These are phyloP conservation scores for Sesamia inferens DNA, from an alignment of 2,888 invertebrate species.

Conservation along the genomic window DNA sequence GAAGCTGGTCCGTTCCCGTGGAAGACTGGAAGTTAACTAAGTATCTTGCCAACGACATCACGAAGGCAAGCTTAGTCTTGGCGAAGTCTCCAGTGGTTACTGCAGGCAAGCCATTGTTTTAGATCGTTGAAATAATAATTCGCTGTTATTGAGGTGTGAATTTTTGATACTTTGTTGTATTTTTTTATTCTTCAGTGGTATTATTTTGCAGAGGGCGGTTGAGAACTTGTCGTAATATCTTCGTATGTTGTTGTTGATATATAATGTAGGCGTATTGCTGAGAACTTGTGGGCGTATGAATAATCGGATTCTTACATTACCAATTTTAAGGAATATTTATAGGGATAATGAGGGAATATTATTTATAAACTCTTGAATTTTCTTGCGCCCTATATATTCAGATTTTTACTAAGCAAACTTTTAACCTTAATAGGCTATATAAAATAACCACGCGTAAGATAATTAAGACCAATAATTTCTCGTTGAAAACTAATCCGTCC, in stretches of 20 bases:
- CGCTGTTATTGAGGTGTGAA: conserved; percentile 54
- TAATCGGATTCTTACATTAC: neutral
- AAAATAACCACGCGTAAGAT: conserved; percentile 11
- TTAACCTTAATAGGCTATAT: conserved; percentile 17
- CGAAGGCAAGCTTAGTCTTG: conserved; percentile 64
- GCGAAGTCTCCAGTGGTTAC: conserved; percentile 59
- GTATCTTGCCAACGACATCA: conserved; percentile 68
- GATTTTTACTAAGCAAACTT: neutral
- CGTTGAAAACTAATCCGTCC: conserved; percentile 44
- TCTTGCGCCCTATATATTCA: neutral
- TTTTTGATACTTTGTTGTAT: conserved; percentile 42
- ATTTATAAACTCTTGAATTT: conserved; percentile 8
- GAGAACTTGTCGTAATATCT: neutral
- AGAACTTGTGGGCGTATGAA: neutral
- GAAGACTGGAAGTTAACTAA: conserved; percentile 72
- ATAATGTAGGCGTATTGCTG: neutral
- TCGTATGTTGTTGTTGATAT: neutral
- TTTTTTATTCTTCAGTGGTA: conserved; percentile 9
- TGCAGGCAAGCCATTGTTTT: conserved; percentile 64
- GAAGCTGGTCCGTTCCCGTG: conserved; percentile 67
- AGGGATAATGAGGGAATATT: too few relatives aligned
- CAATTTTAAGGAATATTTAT: neutral
- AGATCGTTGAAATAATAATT: conserved; percentile 58
- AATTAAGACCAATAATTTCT: conserved; percentile 28
- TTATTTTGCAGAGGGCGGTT: neutral